These are phyloP conservation scores for Piezodorus guildinii DNA, from an alignment of 1,140 invertebrate genomes.

Conservation along the genomic window DNA sequence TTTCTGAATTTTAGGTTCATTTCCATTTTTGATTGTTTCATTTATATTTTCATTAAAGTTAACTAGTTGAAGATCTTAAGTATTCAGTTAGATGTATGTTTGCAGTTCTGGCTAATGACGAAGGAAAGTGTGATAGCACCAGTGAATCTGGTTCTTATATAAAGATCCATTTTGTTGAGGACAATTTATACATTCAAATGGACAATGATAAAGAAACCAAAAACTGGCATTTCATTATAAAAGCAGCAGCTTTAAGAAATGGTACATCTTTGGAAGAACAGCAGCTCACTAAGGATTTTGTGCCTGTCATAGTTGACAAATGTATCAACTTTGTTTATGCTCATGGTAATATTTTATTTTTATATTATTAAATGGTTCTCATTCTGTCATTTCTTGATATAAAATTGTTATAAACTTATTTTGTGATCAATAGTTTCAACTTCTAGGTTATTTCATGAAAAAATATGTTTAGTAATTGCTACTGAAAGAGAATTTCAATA, in stretches of 20 bases:
- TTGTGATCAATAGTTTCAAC: too few species aligned
- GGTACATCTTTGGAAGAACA: slow-evolving; percentile 65
- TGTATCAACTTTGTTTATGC: slow-evolving; percentile 79
- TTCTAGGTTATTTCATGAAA: too few species aligned
- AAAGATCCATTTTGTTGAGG: slow-evolving; percentile 49
- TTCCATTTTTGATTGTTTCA: too few species aligned
- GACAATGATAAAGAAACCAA: slow-evolving; percentile 41
- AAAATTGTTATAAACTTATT: too few species aligned
- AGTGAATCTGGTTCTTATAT: slow-evolving; percentile 47
- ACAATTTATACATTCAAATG: slow-evolving; percentile 57
- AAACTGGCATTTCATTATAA: slow-evolving; percentile 58
- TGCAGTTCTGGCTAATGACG: slow-evolving; percentile 40
- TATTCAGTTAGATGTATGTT: slow-evolving; percentile 22
- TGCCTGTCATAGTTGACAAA: slow-evolving; percentile 80
- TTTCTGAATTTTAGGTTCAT: too few species aligned
- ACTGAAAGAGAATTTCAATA: too few species aligned
- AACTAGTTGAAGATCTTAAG: too few species aligned
- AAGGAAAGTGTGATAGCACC: slow-evolving; percentile 24
- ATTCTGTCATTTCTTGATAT: too few species aligned
- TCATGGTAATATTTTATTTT: slow-evolving; percentile 56
- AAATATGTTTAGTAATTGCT: too few species aligned
- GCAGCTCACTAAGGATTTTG: slow-evolving; percentile 71
- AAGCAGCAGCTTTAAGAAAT: slow-evolving; percentile 60
- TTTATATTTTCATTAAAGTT: too few species aligned
- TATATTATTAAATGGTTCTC: too few species aligned